Conservation (phyloP, 1,140 invertebrate genomes). For the Paramacrobiotus metropolitanus region DNA sequence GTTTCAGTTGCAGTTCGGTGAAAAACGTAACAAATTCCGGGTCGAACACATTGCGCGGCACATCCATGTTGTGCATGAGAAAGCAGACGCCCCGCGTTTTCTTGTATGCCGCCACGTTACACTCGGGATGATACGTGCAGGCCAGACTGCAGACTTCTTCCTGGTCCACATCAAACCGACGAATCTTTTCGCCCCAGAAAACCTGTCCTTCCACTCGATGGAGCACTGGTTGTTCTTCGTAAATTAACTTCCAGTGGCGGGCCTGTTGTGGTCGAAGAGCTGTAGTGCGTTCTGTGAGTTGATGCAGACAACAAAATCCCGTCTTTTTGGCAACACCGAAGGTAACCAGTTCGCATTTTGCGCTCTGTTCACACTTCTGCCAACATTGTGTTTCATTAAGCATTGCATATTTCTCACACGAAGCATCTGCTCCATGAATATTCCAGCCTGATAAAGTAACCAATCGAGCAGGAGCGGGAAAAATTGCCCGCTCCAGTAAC, state of each 20-base stretch:
- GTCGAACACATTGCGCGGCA: neutral
- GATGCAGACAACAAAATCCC: neutral
- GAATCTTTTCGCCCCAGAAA: conserved; percentile 1
- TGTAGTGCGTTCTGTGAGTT: neutral
- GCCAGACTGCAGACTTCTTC: conserved; percentile 4
- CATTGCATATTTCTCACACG: neutral
- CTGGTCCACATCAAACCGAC: conserved; percentile 3
- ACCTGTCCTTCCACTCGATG: conserved; percentile 4
- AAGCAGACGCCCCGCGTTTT: neutral
- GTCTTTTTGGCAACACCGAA: neutral
- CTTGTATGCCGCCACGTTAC: conserved; percentile 1
- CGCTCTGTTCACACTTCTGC: neutral
- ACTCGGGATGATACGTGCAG: neutral
- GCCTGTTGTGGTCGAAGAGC: neutral
- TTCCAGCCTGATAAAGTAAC: neutral
- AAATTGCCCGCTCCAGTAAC: neutral
- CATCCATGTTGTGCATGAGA: neutral
- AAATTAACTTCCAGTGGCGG: neutral
- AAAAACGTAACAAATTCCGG: neutral
- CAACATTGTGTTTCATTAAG: neutral
- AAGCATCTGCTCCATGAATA: neutral
- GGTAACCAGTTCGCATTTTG: neutral
- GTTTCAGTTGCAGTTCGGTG: neutral
- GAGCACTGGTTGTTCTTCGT: neutral
- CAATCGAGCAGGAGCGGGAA: neutral